Evolutionary conservation across 2,113 vertebrate genomes (phyloP).

Genomic region (Emydura subglobosa): DNA sequence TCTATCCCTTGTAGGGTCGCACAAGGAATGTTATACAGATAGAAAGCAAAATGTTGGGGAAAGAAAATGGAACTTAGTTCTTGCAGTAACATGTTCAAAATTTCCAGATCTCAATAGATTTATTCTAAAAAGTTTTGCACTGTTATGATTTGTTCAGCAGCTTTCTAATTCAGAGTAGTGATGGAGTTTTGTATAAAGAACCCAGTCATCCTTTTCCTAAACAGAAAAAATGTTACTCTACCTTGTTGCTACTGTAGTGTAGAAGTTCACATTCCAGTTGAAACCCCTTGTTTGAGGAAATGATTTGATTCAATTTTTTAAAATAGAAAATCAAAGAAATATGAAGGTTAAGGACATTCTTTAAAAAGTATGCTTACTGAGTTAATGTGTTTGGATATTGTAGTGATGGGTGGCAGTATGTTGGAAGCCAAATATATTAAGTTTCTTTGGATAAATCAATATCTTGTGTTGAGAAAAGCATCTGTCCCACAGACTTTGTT

Average conservation of each 20-base stretch:
- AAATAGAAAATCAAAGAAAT: constrained; percentile 28
- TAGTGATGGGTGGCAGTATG: not conserved
- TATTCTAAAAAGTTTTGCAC: not conserved
- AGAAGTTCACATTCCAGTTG: not conserved
- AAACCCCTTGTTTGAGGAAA: not conserved
- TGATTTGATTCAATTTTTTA: not conserved
- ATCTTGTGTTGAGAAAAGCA: not conserved
- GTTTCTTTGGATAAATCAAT: not conserved
- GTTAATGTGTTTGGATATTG: not conserved
- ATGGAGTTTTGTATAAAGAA: not conserved
- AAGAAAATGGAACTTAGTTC: not conserved
- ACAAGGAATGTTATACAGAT: not conserved
- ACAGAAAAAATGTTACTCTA: not conserved
- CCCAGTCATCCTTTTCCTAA: not conserved
- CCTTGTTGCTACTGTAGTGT: not conserved
- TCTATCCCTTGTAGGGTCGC: fast-evolving
- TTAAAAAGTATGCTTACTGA: not conserved
- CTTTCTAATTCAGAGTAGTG: not conserved
- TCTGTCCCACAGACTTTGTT: not conserved
- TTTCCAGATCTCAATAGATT: not conserved
- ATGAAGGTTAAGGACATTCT: not conserved
- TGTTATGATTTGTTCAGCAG: not conserved
- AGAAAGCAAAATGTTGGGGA: not conserved
- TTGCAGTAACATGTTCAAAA: not conserved
- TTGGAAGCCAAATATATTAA: not conserved